Percentiles rank a stretch among this genome's conserved stretches.
phyloP scores from a whole-genome alignment of 2,888 invertebrate species.

The Mechanitis mazaeus region DNA sequence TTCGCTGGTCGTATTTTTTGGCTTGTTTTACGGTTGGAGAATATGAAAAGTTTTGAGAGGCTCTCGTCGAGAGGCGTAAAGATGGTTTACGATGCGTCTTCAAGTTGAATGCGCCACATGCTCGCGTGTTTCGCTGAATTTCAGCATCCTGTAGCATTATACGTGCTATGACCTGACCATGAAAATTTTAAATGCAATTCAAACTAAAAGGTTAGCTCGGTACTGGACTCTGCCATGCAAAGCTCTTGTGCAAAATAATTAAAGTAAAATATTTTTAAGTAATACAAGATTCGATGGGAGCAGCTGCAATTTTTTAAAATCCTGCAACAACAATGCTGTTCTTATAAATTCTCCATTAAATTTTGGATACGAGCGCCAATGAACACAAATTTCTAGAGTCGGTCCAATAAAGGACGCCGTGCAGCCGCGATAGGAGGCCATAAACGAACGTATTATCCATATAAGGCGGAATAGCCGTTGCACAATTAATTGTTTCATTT shows the following conservation, averaged over 20 bases:
- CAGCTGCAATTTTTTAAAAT: constrained; percentile 59
- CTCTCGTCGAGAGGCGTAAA: constrained; percentile 70
- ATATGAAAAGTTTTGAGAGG: constrained; percentile 76
- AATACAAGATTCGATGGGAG: constrained; percentile 48
- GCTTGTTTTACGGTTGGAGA: constrained; percentile 70
- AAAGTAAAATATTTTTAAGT: constrained; percentile 21
- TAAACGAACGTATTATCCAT: constrained; percentile 78
- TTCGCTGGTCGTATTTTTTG: constrained; percentile 74
- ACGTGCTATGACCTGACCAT: constrained; percentile 71
- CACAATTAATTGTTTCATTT: constrained; percentile 78
- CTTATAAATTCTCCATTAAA: constrained; percentile 74
- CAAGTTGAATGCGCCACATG: constrained; percentile 69
- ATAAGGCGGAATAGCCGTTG: constrained; percentile 78
- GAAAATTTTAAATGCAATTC: constrained; percentile 68
- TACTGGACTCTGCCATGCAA: constrained; percentile 34
- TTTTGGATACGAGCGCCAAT: constrained; percentile 74
- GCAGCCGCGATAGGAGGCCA: constrained; percentile 76
- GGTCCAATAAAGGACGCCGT: constrained; percentile 75
- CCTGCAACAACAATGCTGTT: constrained; percentile 60
- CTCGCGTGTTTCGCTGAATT: constrained; percentile 61
- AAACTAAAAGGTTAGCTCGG: constrained; percentile 48
- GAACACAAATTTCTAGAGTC: constrained; percentile 76
- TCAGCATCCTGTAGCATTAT: constrained; percentile 64
- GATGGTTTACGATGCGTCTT: constrained; percentile 75
- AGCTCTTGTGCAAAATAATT: constrained; percentile 48